phyloP scores from a whole-genome alignment of 35 echinoderm and acorn worm genomes.

The Chiridota heheva region DNA sequence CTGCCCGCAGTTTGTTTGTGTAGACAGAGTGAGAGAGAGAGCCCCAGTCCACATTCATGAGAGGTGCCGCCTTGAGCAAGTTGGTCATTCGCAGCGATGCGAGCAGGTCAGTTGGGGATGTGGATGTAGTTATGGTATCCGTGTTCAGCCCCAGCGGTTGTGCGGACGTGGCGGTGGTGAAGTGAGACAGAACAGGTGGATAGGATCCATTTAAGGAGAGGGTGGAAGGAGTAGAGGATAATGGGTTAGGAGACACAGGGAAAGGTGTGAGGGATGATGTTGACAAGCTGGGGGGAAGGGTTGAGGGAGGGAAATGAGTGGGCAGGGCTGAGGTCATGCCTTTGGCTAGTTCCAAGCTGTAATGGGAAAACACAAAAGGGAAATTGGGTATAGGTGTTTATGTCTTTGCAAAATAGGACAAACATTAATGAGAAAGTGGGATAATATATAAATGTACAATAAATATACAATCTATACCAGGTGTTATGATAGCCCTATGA shows the following conservation, averaged over 20 bases:
- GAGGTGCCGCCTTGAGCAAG: constrained; percentile 33
- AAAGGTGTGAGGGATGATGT: not conserved
- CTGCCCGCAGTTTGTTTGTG: constrained; percentile 35
- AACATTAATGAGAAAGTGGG: constrained; percentile 41
- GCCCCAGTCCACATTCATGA: constrained; percentile 51
- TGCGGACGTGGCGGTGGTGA: constrained; percentile 25
- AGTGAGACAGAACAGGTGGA: constrained; percentile 45
- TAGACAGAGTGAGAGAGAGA: constrained; percentile 40
- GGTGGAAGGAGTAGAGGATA: constrained; percentile 52
- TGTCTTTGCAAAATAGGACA: constrained; percentile 27
- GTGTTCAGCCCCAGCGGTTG: constrained; percentile 37
- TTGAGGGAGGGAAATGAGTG: constrained; percentile 25
- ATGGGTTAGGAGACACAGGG: constrained; percentile 36
- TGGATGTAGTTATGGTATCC: constrained; percentile 45
- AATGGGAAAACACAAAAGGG: constrained; percentile 64
- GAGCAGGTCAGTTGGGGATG: constrained; percentile 40
- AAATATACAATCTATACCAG: constrained; percentile 43
- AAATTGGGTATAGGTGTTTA: constrained; percentile 45
- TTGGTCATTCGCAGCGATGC: constrained; percentile 52
- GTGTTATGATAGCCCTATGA: constrained; percentile 45
- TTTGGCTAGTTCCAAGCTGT: constrained; percentile 61
- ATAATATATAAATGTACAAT: constrained; percentile 41
- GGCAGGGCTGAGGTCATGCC: constrained; percentile 53
- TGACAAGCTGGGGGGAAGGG: not conserved
- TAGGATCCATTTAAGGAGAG: constrained; percentile 53